These are phyloP conservation scores for Nesidiocoris tenuis DNA, from an alignment of 2,888 invertebrate species.

Conservation along the genomic window DNA sequence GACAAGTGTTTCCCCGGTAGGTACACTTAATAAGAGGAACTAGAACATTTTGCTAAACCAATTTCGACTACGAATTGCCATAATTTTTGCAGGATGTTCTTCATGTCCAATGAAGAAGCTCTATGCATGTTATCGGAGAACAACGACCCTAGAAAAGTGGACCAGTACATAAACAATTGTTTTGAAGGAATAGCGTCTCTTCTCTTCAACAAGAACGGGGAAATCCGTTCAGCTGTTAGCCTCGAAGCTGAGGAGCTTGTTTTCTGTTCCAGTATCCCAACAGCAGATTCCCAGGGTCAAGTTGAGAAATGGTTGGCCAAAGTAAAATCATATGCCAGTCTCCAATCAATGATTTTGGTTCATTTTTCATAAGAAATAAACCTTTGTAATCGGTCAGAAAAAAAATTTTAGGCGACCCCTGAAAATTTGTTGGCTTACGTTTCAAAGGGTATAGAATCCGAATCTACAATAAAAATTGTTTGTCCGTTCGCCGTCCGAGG, in stretches of 20 bases:
- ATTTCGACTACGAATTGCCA: no score
- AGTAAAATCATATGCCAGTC: neutral
- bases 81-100: conserved; percentile 71
- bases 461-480: no score
- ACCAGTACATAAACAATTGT: conserved; percentile 83
- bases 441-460: no score
- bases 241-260: conserved; percentile 72
- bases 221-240: conserved; percentile 76
- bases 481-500: no score
- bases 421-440: no score
- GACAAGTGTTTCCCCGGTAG: conserved; percentile 72
- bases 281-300: conserved; percentile 72
- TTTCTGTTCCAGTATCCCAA: conserved; percentile 64
- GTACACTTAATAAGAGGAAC: neutral
- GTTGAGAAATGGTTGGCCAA: conserved; percentile 81
- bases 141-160: conserved; percentile 78
- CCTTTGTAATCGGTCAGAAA: no score
- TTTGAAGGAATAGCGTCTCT: conserved; percentile 81
- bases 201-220: conserved; percentile 68
- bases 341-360: no score
- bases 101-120: conserved; percentile 87
- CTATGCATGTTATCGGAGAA: conserved; percentile 87
- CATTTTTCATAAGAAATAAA: no score
- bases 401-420: no score
- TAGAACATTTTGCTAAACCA: no score